Evolutionary conservation across 2,797 vertebrate genomes (phyloP).

Genomic region (Streptopelia turtur): DNA sequence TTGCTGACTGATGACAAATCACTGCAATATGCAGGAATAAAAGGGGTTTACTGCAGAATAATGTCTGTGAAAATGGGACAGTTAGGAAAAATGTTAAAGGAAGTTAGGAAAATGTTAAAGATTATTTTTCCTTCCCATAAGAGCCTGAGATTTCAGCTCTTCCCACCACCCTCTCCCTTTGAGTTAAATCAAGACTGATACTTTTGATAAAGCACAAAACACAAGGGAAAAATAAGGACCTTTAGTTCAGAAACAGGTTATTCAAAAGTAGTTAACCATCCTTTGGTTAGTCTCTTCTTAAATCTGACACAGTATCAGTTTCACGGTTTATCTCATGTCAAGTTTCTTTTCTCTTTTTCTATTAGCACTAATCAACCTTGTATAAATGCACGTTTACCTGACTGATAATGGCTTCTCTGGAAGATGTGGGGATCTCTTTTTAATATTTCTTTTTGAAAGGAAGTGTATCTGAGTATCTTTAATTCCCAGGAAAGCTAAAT

Average conservation of each 20-base stretch:
- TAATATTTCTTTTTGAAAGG: background rate
- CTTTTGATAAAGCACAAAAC: background rate
- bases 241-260: background rate
- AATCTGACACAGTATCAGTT: background rate
- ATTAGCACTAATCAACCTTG: background rate
- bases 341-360: background rate
- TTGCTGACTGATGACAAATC: background rate
- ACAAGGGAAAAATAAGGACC: background rate
- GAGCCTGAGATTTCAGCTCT: background rate
- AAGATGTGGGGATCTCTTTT: background rate
- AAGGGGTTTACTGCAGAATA: background rate
- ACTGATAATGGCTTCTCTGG: background rate
- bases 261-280: background rate
- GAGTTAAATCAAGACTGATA: background rate
- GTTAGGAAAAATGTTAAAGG: background rate
- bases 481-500: background rate
- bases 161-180: background rate
- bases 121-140: background rate
- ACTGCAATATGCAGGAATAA: background rate
- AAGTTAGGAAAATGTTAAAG: background rate
- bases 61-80: background rate
- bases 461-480: background rate
- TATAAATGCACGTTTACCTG: background rate
- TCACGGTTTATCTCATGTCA: background rate
- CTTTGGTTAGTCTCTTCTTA: background rate